These are phyloP conservation scores for Cataglyphis rosenhaueri DNA, from an alignment of 2,888 invertebrate genomes.

Conservation along the genomic window DNA sequence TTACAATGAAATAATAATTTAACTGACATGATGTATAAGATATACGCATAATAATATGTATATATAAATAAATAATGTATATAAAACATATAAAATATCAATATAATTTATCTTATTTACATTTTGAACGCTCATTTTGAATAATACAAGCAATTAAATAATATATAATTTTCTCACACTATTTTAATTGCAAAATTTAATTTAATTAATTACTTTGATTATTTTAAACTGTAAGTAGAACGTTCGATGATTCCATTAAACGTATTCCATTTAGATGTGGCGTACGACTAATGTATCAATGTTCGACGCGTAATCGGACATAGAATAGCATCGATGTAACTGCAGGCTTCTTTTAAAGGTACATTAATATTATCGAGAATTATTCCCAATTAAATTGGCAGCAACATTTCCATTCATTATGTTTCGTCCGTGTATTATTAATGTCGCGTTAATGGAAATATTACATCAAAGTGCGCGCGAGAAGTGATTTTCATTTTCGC, in stretches of 20 bases:
- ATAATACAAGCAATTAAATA: neutral
- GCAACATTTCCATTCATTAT: neutral
- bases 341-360: neutral
- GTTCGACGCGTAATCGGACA: neutral
- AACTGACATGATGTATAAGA: neutral
- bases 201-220: neutral
- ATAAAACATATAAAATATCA: neutral
- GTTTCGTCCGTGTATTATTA: constrained; percentile 15
- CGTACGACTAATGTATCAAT: neutral
- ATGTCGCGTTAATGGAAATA: constrained; percentile 29
- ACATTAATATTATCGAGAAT: constrained; percentile 30
- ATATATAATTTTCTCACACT: constrained; percentile 3
- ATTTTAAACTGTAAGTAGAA: neutral
- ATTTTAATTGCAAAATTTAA: neutral
- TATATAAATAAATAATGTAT: neutral
- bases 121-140: neutral
- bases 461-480: neutral
- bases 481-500: neutral
- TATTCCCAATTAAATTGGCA: neutral
- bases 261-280: neutral
- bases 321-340: neutral
- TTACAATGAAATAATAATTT: neutral
- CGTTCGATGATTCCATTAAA: neutral
- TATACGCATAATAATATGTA: neutral
- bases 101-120: neutral